A percentile compares a stretch with the other conserved stretches of the same genome.
Evolutionary conservation across 2,113 vertebrate species (phyloP).

Genomic region (Phrynosoma platyrhinos): DNA sequence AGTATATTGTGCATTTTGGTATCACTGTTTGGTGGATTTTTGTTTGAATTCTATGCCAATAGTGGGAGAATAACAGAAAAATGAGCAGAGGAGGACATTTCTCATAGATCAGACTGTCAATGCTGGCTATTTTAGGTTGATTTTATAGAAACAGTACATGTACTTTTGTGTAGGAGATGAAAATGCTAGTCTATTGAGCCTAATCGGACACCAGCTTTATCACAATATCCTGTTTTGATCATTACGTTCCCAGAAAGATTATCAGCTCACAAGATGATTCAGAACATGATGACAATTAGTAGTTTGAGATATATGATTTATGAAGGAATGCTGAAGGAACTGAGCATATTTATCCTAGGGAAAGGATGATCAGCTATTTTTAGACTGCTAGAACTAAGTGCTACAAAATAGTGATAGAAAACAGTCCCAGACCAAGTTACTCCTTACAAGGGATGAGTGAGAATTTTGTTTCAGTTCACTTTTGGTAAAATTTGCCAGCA

Average conservation of each 20-base stretch:
- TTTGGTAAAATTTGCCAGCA: background rate
- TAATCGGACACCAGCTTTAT: conserved; percentile 4
- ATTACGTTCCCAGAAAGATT: background rate
- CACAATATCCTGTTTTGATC: conserved; percentile 15
- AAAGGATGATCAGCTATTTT: background rate
- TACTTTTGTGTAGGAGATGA: background rate
- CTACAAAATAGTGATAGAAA: background rate
- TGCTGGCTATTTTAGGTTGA: background rate
- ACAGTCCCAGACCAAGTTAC: background rate
- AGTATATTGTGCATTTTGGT: too few species aligned
- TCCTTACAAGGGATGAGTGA: background rate
- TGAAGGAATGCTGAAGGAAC: background rate
- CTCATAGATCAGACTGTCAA: background rate
- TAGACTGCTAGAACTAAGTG: background rate
- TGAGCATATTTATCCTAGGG: background rate
- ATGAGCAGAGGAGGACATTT: background rate
- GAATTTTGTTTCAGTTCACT: background rate
- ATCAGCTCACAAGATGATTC: conserved; percentile 11
- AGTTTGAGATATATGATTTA: background rate
- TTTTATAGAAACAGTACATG: background rate
- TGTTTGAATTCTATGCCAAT: background rate
- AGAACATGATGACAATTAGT: background rate
- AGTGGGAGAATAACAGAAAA: background rate
- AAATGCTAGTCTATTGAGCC: background rate
- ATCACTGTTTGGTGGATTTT: too few species aligned